phyloP scores from a whole-genome alignment of 2,113 vertebrate species.

The Sander lucioperca region DNA sequence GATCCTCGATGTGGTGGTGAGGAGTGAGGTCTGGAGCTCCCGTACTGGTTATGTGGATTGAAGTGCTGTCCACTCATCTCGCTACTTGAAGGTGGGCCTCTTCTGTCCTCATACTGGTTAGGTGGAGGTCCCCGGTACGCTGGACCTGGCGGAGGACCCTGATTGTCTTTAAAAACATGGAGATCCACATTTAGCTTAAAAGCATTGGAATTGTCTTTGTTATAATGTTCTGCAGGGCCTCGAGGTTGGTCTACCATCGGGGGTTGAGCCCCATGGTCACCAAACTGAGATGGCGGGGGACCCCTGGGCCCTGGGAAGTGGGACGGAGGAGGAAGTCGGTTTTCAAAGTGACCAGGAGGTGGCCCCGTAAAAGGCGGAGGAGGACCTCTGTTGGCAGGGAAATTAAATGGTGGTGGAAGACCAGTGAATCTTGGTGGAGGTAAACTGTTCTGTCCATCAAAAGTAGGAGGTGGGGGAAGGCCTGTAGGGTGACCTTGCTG shows the following conservation, averaged over 20 bases:
- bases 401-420: constrained; percentile 90
- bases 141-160: constrained; percentile 62
- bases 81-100: constrained; percentile 68
- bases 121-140: constrained; percentile 76
- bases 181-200: constrained; percentile 75
- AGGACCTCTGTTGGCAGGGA: constrained; percentile 88
- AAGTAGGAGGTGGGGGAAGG: constrained; percentile 78
- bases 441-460: constrained; percentile 86
- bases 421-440: constrained; percentile 85
- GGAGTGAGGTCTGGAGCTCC: constrained; percentile 84
- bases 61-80: constrained; percentile 80
- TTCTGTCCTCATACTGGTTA: constrained; percentile 85
- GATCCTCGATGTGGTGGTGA: constrained; percentile 86
- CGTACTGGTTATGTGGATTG: constrained; percentile 84
- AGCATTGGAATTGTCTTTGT: constrained; percentile 66
- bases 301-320: constrained; percentile 87
- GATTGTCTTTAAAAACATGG: constrained; percentile 77
- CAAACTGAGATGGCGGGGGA: constrained; percentile 84
- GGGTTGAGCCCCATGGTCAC: constrained; percentile 84
- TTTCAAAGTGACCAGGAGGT: constrained; percentile 84
- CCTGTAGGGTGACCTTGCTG: constrained; percentile 84
- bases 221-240: constrained; percentile 72
- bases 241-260: constrained; percentile 65
- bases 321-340: constrained; percentile 85
- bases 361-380: constrained; percentile 79